These are phyloP conservation scores for Drosophila auraria DNA, from an alignment of 1,140 invertebrate genomes.

Conservation along the genomic window DNA sequence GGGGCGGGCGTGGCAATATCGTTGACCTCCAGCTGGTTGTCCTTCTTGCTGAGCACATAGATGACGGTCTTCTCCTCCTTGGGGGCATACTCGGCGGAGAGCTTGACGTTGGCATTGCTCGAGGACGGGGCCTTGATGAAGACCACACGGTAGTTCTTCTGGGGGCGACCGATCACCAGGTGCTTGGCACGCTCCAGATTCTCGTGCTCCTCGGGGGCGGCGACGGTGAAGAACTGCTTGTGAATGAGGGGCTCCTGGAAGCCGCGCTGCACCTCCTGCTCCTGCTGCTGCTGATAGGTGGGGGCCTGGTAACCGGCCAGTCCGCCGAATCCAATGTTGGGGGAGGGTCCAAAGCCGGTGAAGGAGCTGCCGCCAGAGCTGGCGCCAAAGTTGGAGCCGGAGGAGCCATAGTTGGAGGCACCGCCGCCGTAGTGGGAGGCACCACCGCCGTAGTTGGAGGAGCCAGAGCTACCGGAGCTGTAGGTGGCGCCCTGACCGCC, in stretches of 20 bases:
- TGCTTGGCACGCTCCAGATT: constrained; percentile 72
- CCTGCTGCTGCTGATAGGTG: constrained; percentile 70
- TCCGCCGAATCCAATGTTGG: constrained; percentile 64
- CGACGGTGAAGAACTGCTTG: constrained; percentile 80
- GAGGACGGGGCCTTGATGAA: constrained; percentile 94
- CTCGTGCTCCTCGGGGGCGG: constrained; percentile 80
- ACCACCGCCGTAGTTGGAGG: constrained; percentile 17
- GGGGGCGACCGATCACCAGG: constrained; percentile 86
- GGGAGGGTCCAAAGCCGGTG: constrained; percentile 59
- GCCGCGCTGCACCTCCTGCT: constrained; percentile 58
- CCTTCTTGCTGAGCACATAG: constrained; percentile 94
- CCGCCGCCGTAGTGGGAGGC: constrained; percentile 5
- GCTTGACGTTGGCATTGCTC: constrained; percentile 87
- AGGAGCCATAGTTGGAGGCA: not conserved
- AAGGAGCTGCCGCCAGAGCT: constrained; percentile 33
- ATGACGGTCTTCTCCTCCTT: constrained; percentile 94
- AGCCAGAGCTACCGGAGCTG: constrained; percentile 7
- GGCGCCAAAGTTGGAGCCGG: constrained; percentile 14
- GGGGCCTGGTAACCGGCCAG: constrained; percentile 68
- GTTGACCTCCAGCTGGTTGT: constrained; percentile 86
- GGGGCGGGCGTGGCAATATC: constrained; percentile 90
- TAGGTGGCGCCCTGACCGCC: constrained; percentile 11
- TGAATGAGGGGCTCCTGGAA: constrained; percentile 75
- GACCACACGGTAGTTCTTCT: constrained; percentile 94
- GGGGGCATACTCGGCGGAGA: constrained; percentile 80